Evolutionary conservation across 2,113 vertebrate genomes (phyloP).

Genomic region (Nycticryphes semicollaris): DNA sequence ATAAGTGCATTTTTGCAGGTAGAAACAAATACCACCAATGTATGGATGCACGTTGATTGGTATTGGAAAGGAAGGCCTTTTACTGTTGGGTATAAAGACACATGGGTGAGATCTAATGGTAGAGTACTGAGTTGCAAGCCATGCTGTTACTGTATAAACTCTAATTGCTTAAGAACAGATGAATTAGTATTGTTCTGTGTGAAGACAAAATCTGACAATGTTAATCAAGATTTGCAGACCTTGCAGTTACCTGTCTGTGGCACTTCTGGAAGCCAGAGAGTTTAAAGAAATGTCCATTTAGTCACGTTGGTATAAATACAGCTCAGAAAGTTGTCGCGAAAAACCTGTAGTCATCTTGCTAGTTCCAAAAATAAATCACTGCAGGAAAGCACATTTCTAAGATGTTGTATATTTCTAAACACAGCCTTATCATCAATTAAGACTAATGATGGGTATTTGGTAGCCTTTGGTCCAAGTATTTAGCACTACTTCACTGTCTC

Average conservation of each 20-base stretch:
- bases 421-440: background rate
- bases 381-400: background rate
- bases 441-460: background rate
- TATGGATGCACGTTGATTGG: background rate
- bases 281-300: background rate
- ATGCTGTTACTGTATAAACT: background rate
- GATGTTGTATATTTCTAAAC: background rate
- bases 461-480: background rate
- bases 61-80: background rate
- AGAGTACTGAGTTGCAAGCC: background rate
- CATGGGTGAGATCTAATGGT: background rate
- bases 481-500: background rate
- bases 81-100: background rate
- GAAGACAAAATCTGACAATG: background rate
- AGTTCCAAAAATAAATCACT: background rate
- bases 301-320: background rate
- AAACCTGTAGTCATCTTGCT: background rate
- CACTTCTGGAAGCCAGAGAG: background rate
- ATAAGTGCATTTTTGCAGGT: background rate
- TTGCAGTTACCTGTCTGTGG: background rate
- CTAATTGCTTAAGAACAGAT: background rate
- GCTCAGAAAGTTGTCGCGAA: background rate
- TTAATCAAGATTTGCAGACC: background rate
- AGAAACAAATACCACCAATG: background rate
- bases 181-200: background rate